Base-by-base conservation (phyloP, 30 jellyfish, hydroid and myxozoan species). In the Clytia hemisphaerica region DNA sequence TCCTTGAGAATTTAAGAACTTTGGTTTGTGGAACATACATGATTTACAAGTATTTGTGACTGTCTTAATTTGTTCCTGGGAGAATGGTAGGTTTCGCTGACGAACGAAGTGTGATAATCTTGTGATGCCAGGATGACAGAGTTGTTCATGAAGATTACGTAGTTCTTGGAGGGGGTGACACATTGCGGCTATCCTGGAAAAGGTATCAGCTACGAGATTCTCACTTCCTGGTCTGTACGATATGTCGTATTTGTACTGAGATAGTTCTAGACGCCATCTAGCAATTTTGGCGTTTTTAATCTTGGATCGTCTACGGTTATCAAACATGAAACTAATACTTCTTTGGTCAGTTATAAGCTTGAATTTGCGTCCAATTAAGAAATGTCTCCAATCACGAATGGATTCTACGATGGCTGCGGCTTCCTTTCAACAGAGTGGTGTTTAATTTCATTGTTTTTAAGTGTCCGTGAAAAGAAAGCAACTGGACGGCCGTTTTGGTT, bases 51-150 rank as follows among this genome's bases (percentile, higher is more conserved):
- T 50, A 22, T 7, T 51, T 22, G 12, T 10, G 12, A 22, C 66
- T 7, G 31, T 7, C 21, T 10, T 51, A 9, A 15, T 12, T 50
- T 50, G 27, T 7, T 50, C 65, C 6, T 7, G 14, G 14, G 65
- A 7, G 65, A 50, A 50, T 14, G 65, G 65, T 9, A 50, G 65
- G 27, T 50, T 50, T 28, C 65, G 14, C 27, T 50, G 65, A 7
- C 27, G 65, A 51, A 15, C 7, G 12, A 26, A 22, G 21, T 6
- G 26, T 16, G 2, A 48, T 45, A 63, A 19, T 21, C 91, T 67
- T n/a, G 88, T 76, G 34, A 64, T 80, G 44, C 88, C 91, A 37
- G 91, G 89, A 48, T 67, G 80, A 45, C 89, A 76, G 37, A 76
- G 91, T 19, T 42, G 30, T 6, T 9, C 54, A 12, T 76, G 91